Evolutionary conservation across 2,797 vertebrate genomes (phyloP).

Genomic region (Chiroxiphia lanceolata): DNA sequence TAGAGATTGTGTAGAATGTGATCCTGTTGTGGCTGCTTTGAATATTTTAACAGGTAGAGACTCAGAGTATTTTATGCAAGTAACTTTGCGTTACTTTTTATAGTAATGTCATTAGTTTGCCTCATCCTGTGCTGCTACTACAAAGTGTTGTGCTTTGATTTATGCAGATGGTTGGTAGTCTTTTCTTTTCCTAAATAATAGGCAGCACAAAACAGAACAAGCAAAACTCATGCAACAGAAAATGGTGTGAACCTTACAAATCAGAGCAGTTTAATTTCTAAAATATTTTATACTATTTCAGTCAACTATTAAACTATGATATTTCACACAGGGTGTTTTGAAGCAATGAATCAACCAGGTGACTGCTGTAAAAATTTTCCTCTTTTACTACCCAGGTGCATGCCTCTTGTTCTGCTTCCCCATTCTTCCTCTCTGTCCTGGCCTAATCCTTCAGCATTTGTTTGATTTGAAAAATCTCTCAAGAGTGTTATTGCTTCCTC

Average conservation of each 20-base stretch:
- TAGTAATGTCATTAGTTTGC: not conserved
- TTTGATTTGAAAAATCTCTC: not conserved
- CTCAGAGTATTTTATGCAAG: not conserved
- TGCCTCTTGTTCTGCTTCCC: not conserved
- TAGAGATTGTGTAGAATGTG: not conserved
- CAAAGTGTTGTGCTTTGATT: not conserved
- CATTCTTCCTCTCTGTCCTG: not conserved
- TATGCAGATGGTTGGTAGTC: not conserved
- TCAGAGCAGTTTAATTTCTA: not conserved
- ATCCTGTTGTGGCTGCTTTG: not conserved
- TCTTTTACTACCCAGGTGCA: not conserved
- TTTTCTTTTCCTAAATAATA: not conserved
- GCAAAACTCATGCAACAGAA: not conserved
- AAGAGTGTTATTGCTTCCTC: not conserved
- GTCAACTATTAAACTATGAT: not conserved
- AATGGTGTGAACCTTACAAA: not conserved
- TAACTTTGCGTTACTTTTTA: not conserved
- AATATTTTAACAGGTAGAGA: not conserved
- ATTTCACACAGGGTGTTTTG: not conserved
- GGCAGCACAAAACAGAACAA: not conserved
- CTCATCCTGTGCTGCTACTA: not conserved
- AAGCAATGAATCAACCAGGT: not conserved
- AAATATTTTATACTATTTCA: not conserved
- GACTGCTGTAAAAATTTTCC: not conserved
- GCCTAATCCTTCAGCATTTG: not conserved